These are phyloP conservation scores for Mastigias papua DNA, from an alignment of 30 jellyfish, hydroid and myxozoan genomes.

Conservation along the genomic window DNA sequence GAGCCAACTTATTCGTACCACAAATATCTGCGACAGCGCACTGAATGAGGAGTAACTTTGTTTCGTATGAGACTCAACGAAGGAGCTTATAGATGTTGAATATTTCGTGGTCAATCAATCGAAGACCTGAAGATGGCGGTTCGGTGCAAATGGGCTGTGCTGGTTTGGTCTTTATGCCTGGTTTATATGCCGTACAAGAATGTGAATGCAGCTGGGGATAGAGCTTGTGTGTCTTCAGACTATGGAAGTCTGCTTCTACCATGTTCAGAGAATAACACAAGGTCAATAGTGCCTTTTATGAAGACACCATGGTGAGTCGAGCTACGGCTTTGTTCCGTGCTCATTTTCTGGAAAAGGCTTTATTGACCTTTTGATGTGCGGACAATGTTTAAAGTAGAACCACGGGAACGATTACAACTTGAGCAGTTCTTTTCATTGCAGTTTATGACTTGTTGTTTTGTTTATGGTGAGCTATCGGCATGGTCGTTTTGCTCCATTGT, in stretches of 20 bases:
- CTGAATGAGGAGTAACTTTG: too few species aligned
- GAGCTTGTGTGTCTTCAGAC: slow-evolving; percentile 34
- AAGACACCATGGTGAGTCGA: slow-evolving; percentile 53
- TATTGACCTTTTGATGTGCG: not conserved
- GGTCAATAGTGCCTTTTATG: slow-evolving; percentile 69
- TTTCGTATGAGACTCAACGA: not conserved
- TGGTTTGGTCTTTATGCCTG: not conserved
- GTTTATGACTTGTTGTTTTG: too few species aligned
- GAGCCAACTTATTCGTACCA: too few species aligned
- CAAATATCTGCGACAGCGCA: too few species aligned
- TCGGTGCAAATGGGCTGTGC: not conserved
- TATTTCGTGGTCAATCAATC: not conserved
- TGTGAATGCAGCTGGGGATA: not conserved
- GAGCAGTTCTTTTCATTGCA: not conserved
- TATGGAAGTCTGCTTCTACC: slow-evolving; percentile 52
- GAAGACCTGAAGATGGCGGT: slow-evolving; percentile 35
- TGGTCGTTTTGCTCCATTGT: too few species aligned
- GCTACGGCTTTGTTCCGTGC: not conserved
- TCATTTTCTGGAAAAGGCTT: slow-evolving; percentile 28
- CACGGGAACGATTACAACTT: not conserved
- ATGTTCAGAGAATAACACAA: slow-evolving; percentile 60
- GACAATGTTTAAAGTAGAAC: not conserved
- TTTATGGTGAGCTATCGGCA: too few species aligned
- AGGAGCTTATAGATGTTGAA: not conserved
- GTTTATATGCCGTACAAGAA: not conserved